phyloP scores from a whole-genome alignment of 2,113 vertebrate genomes.

The Xiphophorus couchianus region DNA sequence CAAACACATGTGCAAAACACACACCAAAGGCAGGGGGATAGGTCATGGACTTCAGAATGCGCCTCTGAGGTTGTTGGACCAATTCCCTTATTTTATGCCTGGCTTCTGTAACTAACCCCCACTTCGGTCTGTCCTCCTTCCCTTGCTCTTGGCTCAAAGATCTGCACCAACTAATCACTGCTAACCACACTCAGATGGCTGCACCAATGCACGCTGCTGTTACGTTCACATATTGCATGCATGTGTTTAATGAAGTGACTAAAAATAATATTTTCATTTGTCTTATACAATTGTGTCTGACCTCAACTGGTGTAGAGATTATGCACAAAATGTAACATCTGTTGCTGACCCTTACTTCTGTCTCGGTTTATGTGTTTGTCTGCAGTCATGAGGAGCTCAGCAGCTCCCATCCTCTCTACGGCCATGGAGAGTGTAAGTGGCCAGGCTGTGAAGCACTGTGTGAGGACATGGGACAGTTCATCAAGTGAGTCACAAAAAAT shows the following conservation, averaged over 20 bases:
- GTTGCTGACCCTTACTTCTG: background rate
- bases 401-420: constrained; percentile 93
- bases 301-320: background rate
- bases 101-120: constrained; percentile 76
- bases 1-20: constrained; percentile 46
- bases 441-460: constrained; percentile 99
- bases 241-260: constrained; percentile 28
- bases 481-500: constrained; percentile 85
- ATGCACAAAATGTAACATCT: background rate
- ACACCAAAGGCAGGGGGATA: constrained; percentile 54
- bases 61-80: constrained; percentile 72
- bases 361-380: constrained; percentile 31
- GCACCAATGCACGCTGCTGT: constrained; percentile 30
- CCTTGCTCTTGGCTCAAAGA: constrained; percentile 66
- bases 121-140: constrained; percentile 63
- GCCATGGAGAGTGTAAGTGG: constrained; percentile 99
- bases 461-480: constrained; percentile 98
- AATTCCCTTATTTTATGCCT: constrained; percentile 64
- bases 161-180: constrained; percentile 62
- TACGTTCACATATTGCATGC: constrained; percentile 30
- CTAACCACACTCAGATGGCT: constrained; percentile 73
- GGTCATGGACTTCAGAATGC: constrained; percentile 65
- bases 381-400: constrained; percentile 90
- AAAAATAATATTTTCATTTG: constrained; percentile 12
- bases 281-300: background rate